Evolutionary conservation across 1,140 invertebrate genomes (phyloP), one percentile per base, ranked within the genome.

Genomic region (Calliphora vicina): DNA sequence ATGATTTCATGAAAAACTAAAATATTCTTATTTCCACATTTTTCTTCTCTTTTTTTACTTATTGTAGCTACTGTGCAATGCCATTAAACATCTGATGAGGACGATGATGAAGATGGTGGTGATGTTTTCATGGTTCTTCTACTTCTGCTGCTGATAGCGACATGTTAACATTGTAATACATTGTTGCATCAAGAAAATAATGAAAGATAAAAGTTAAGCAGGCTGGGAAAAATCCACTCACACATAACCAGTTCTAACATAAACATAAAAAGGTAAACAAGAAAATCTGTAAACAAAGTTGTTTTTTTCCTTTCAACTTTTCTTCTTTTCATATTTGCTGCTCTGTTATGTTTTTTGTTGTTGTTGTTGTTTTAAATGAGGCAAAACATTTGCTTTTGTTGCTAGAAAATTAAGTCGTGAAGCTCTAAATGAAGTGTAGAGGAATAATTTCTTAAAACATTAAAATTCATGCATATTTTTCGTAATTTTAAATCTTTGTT

Each of bases 91-190:
- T 17, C 29, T 76, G 15, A 17, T 76, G 27, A 17, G 35, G 50
- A n/a, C 42, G 42, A 23, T 78, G 27, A 17, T 76, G 50, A n/a
- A 42, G 42, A 23, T 78, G 20, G 9, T 43, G 35, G 27, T 25
- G 35, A 15, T 45, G 74, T 20, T 43, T 20, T 43, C 9, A 78
- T 67, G 61, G n/a, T 67, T 67, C 35, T 78, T 20, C 42, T 78
- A 23, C 23, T 43, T 20, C 74, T 78, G 74, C 74, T 78, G 74
- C 9, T 78, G 74, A 78, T 78, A 78, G 74, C 35, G 23, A 78
- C 74, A 78, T 78, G 74, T 78, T 78, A 78, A 78, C 74, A 78
- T 78, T 78, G 74, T 78, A 78, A 78, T 78, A 78, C 74, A 78
- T 78, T 78, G 74, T 78, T 78, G 74, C 74, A 45, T 78, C 42